Evolutionary conservation across 2,888 invertebrate genomes (phyloP), one percentile per base, ranked within the genome.

Genomic region (Lordiphosa andalusiaca): DNA sequence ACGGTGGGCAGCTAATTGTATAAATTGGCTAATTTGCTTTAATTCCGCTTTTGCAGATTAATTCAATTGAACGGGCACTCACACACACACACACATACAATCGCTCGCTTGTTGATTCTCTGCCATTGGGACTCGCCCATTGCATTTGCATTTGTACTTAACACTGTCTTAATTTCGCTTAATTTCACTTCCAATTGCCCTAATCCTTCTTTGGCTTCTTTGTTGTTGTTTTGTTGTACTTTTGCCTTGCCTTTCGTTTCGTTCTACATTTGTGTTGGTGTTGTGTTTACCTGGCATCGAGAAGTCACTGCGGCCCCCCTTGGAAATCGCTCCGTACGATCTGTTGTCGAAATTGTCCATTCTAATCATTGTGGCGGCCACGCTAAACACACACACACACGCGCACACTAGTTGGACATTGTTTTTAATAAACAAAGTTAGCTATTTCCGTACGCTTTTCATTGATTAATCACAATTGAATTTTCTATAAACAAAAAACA

Each of bases 301-400:
- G 76, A 89, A 89, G 73, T 88, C 89, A 80, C 87, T 88, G 65
- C 87, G 85, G 65, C 87, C 85, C 66, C 86, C 84, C 72, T 80
- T 82, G 61, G 88, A 87, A 67, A 89, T 88, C 70, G 88, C 88
- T 67, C 87, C 88, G 69, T 88, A 89, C 58, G 89, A 89, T 73
- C 89, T 86, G 81, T 88, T 89, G 81, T 89, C 80, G 47, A 84
- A 84, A 73, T 77, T 77, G 69, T 80, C 89, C 88, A 89, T 88
- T 71, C 87, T 87, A 53, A 88, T 86, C 89, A 89, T 89, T 73
- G 69, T 85, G 69, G 70, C 67, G 67, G 63, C 36, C 39, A 6
- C 21, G 19, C 38, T 25, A 16, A 36, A 33, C 40, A 41, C 50
- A 69, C 48, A 48, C 41, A 56, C 62, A 48, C 52, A 53, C 55